Evolutionary conservation across 2,113 vertebrate genomes (phyloP), one percentile per base, ranked within the genome.

Genomic region (Hepsetus odoe): DNA sequence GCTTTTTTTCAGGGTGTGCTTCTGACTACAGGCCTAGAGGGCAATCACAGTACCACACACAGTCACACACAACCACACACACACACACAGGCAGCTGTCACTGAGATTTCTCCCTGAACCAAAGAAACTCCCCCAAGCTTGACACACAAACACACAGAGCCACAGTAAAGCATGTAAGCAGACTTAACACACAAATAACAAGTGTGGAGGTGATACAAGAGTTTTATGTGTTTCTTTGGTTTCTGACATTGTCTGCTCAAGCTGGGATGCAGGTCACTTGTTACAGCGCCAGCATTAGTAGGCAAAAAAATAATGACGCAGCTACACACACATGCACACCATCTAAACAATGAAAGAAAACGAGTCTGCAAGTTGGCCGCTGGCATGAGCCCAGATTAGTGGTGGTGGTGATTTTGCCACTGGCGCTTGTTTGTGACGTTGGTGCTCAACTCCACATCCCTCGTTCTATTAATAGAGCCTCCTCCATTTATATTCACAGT

Each of bases 31-130:
- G 56, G 30, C 28, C 68, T 32, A 53, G 1, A 64, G 44, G 76
- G 44, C 59, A 49, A 22, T 20, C 20, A 70, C 40, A 71, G 67
- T 32, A 56, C 33, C 24, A 49, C 13, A 51, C 59, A 69, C 44
- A 51, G 24, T 33, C 9, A 32, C 56, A 12, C 53, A 28, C 51
- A 46, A 24, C 65, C 9, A 51, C 70, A 76, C 62, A 70, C 59
- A 72, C 59, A 72, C 42, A 66, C 62, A 44, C 58, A 80, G 26
- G 24, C 70, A 71, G 42, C 75, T 79, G 72, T 85, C 82, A 85
- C 76, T 46, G 51, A 72, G 71, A 81, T 76, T 80, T 76, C 74
- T 72, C 55, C 65, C 59, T 58, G 56, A 68, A 61, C 46, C 55
- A 69, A 26, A 84, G 64, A 51, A 82, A 49, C 10, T 5, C 65